Evolutionary conservation across 2,888 invertebrate species (phyloP), one percentile per base, ranked within the genome.

Genomic region (Iselma pallidipennis): DNA sequence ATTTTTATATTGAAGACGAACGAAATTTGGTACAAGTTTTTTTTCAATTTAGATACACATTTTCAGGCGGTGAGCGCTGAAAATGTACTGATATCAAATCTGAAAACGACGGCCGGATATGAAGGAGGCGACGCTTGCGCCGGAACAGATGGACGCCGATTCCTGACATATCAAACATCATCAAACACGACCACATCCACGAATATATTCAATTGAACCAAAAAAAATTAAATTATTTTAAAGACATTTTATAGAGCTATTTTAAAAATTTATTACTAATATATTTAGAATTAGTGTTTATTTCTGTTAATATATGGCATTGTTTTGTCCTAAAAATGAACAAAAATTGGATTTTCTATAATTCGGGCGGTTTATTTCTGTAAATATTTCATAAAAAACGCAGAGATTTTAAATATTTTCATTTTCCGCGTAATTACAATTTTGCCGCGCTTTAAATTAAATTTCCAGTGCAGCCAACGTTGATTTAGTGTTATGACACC

Each of bases 41-140:
- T 45, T 6, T 45, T n/a, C 2, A 45, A 45, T 31, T 14, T 19
- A 52, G 14, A 21, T 29, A 33, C 52, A 52, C 52, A 52, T 52
- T 52, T 52, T 52, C 52, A 52, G 52, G 31, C 52, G 52, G n/a
- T 33, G 31, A 14, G 52, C 52, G 52, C 52, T 52, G 52, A 52
- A 52, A 52, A 52, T 52, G 10, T 33, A 52, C 52, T 45, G 45
- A 45, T 23, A n/a, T 14, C 1, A 52, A 52, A 52, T 10, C 33
- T 29, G 33, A 52, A 52, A 33, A 31, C 52, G 29, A 21, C 52
- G 4, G 9, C 5, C 10, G 45, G 4, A 23, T n/a, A 21, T 23
- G 21, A 23, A 19, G 23, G 23, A 45, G 12, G 12, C n/a, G 45
- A 45, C 45, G 45, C 45, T 45, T 45, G 45, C 45, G 45, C 45